Percentiles rank a stretch among this genome's conserved stretches.
These are phyloP conservation scores for Osmoderma eremita DNA, from an alignment of 2,888 invertebrate genomes.

Conservation along the genomic window DNA sequence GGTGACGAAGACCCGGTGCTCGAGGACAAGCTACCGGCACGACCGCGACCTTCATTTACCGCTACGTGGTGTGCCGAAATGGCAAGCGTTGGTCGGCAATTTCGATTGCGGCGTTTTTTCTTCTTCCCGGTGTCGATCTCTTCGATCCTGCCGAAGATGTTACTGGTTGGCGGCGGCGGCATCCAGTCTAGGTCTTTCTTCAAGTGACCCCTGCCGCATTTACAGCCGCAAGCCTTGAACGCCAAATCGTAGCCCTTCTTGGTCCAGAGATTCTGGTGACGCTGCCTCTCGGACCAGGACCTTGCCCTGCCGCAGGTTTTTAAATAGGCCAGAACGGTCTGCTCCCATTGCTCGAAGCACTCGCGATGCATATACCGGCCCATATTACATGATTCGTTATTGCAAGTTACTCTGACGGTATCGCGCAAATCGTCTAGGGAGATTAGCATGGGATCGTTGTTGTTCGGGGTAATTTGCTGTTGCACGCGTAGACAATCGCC, in stretches of 20 bases:
- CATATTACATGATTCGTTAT: conserved; percentile 89
- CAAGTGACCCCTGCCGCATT: conserved; percentile 90
- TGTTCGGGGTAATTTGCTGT: conserved; percentile 55
- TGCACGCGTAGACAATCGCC: conserved; percentile 80
- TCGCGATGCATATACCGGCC: conserved; percentile 96
- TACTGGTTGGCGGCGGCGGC: conserved; percentile 72
- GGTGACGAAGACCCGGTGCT: conserved; percentile 85
- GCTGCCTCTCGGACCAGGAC: conserved; percentile 94
- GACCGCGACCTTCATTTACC: conserved; percentile 67
- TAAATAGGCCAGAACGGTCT: conserved; percentile 85
- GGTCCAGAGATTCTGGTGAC: conserved; percentile 96
- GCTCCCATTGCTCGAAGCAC: conserved; percentile 96
- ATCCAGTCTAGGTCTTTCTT: conserved; percentile 95
- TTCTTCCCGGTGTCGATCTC: conserved; percentile 69
- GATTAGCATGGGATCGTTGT: conserved; percentile 67
- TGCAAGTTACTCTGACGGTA: conserved; percentile 90
- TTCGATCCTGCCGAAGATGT: conserved; percentile 64
- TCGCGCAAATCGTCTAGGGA: conserved; percentile 78
- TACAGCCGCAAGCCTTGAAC: conserved; percentile 94
- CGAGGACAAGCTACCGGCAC: conserved; percentile 81
- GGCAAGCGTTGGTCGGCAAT: conserved; percentile 70
- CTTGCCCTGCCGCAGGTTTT: conserved; percentile 91
- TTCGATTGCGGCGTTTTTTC: conserved; percentile 76
- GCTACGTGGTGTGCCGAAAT: conserved; percentile 66
- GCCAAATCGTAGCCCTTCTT: conserved; percentile 97